Evolutionary conservation across 2,888 invertebrate species (phyloP).

Genomic region (Operophtera brumata): DNA sequence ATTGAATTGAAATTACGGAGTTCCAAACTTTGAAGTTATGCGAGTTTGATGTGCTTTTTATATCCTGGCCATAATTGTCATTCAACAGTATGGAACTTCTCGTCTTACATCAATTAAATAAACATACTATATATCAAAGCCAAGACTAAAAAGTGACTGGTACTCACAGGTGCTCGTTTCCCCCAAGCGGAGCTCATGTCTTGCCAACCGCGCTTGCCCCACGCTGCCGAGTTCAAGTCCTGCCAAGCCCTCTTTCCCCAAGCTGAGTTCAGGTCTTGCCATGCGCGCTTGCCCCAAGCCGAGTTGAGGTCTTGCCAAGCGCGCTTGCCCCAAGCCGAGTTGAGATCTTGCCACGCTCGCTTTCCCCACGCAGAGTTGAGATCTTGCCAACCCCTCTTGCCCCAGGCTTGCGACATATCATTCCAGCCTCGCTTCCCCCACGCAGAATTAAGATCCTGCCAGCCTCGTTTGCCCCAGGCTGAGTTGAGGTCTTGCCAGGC

Average conservation of each 20-base stretch:
- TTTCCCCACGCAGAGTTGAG: constrained; percentile 80
- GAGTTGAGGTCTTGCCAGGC: constrained; percentile 79
- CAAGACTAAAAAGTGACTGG: not conserved
- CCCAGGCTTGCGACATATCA: constrained; percentile 73
- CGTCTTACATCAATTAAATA: not conserved
- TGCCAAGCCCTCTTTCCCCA: constrained; percentile 84
- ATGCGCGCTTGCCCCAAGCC: constrained; percentile 81
- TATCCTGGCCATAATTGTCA: not conserved
- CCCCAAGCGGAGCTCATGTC: constrained; percentile 80
- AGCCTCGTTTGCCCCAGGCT: constrained; percentile 82
- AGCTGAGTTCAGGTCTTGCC: constrained; percentile 77
- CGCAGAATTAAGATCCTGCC: constrained; percentile 80
- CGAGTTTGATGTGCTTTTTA: constrained; percentile 14
- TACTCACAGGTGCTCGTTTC: constrained; percentile 74
- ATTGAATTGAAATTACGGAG: constrained; percentile 19
- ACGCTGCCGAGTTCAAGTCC: constrained; percentile 68
- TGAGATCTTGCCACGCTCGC: constrained; percentile 80
- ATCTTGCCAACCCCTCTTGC: constrained; percentile 83
- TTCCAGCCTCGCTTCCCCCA: constrained; percentile 84
- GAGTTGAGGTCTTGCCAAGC: constrained; percentile 80
- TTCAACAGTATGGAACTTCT: not conserved
- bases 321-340: constrained; percentile 81
- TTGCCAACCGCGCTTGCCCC: constrained; percentile 83
- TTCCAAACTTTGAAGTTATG: constrained; percentile 5
- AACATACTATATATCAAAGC: not conserved